Evolutionary conservation across 2,888 invertebrate species (phyloP), one percentile per base, ranked within the genome.

Genomic region (Eucera pruinosa): DNA sequence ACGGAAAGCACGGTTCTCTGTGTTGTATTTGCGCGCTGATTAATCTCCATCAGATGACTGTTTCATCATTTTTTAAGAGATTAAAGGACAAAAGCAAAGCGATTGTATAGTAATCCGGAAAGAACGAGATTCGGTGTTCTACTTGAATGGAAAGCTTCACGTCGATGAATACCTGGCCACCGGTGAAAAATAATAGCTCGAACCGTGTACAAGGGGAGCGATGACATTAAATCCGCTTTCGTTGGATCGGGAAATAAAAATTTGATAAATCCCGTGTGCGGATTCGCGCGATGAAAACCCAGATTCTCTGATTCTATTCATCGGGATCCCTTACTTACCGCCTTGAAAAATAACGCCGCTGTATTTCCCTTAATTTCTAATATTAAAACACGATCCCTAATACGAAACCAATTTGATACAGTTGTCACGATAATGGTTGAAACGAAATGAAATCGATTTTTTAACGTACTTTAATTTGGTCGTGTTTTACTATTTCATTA

Each of bases 241-340:
- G 25, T 20, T 41, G 23, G 41, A 57, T 60, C 41, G 55, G 48
- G 30, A 43, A n/a, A 65, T 72, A 73, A 78, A 77, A 78, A 69
- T 80, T 78, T 78, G 65, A 78, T 62, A 69, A 78, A 78, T 61
- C 43, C n/a, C n/a, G n/a, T n/a, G 47, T n/a, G 52, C 55, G 18
- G 54, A 52, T 62, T 18, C 41, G 20, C 36, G 55, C 41, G 43
- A 64, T 60, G 57, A 23, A 61, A 75, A 48, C 39, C 20, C 57
- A 27, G 68, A 70, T 70, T 66, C 57, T 4, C 36, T 25, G 58
- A 68, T 61, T 41, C 50, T 33, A n/a, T n/a, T n/a, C 36, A 27
- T 58, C 62, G 41, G 13, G 68, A 54, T 47, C 27, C 25, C n/a
- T 27, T 45, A 6, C n/a, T n/a, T n/a, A n/a, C n/a, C n/a, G n/a